Percentiles rank a stretch among this genome's conserved stretches.
These are phyloP conservation scores for Drosophila busckii DNA, from an alignment of 1,140 invertebrate genomes.

Conservation along the genomic window DNA sequence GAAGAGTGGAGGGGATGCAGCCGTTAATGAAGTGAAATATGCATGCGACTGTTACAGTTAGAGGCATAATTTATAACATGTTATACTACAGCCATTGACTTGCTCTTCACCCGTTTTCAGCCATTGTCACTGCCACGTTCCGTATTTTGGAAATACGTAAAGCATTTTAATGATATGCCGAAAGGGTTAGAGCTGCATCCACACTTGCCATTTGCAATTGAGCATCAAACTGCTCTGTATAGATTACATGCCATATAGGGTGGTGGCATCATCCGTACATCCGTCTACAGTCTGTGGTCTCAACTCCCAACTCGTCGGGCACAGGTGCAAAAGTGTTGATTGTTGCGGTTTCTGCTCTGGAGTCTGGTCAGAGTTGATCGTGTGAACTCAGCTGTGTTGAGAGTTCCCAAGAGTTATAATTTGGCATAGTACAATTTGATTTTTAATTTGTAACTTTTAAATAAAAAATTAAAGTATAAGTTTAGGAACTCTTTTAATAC, in stretches of 20 bases:
- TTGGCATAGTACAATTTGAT: no score
- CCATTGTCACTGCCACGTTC: slow-evolving; percentile 29
- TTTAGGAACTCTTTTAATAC: no score
- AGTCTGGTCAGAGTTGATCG: neutral
- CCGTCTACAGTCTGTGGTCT: no score
- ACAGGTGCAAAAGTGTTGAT: slow-evolving; percentile 47
- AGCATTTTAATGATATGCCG: slow-evolving; percentile 35
- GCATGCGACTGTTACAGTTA: slow-evolving; percentile 56
- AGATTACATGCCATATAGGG: no score
- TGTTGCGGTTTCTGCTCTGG: slow-evolving; percentile 14
- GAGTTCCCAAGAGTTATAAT: neutral
- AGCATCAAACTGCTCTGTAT: no score
- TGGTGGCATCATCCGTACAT: no score
- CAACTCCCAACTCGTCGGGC: slow-evolving; percentile 9
- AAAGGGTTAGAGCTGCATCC: slow-evolving; percentile 63
- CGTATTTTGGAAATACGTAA: neutral
- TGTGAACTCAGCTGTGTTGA: slow-evolving; percentile 2
- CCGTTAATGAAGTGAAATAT: slow-evolving; percentile 67
- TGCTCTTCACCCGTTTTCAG: no score
- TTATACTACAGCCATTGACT: slow-evolving; percentile 64
- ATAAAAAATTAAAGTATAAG: no score
- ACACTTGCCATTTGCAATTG: slow-evolving; percentile 16
- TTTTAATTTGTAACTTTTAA: no score
- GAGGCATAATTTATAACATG: slow-evolving; percentile 66
- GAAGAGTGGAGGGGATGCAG: slow-evolving; percentile 12